Conservation (phyloP, 30 jellyfish, hydroid and myxozoan genomes). For the Turritopsis dohrnii region DNA sequence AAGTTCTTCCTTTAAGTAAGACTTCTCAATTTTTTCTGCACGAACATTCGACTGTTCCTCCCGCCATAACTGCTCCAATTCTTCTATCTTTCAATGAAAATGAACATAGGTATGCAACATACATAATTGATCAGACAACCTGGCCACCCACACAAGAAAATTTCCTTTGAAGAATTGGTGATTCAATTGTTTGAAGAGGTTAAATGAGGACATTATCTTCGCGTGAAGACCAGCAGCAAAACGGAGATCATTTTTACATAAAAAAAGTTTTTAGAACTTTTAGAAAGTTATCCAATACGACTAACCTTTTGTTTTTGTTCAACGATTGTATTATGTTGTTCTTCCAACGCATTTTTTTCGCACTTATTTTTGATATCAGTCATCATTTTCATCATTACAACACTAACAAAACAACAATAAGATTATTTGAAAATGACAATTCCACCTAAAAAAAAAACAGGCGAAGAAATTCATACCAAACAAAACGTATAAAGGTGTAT, state of each 20-base stretch:
- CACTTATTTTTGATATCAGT: not conserved
- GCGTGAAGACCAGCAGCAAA: no score
- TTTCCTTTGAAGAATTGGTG: no score
- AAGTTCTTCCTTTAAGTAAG: constrained; percentile 8
- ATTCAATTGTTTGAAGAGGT: no score
- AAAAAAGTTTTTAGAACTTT: no score
- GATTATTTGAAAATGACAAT: no score
- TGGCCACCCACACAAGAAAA: not conserved
- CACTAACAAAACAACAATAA: not conserved
- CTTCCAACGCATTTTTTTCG: not conserved
- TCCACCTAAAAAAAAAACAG: not conserved
- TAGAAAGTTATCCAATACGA: no score
- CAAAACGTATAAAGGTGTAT: no score
- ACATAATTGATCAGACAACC: not conserved
- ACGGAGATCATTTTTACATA: no score
- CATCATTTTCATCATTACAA: not conserved
- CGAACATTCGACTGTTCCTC: not conserved
- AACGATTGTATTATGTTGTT: not conserved
- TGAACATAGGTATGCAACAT: not conserved
- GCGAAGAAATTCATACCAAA: not conserved
- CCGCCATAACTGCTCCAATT: not conserved
- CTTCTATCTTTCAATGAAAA: not conserved
- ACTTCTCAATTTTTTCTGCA: constrained; percentile 11
- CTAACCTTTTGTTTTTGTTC: constrained; percentile 9
- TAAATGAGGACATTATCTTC: no score